phyloP scores from a whole-genome alignment of 2,113 vertebrate species.

The Sardina pilchardus region DNA sequence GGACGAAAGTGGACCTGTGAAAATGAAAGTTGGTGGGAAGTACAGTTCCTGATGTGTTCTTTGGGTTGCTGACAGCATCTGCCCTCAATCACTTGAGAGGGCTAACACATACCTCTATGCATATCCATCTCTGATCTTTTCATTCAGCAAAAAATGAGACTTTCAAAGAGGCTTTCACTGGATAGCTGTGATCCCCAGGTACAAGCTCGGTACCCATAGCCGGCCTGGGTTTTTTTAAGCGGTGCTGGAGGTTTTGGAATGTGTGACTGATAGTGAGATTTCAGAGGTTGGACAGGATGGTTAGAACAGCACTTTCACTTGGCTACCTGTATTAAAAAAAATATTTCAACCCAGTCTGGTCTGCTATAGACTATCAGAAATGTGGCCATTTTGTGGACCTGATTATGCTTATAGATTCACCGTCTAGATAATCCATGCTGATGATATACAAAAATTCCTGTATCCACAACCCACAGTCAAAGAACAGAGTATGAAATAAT shows the following conservation, averaged over 20 bases:
- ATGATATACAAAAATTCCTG: background rate
- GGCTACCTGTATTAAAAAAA: background rate
- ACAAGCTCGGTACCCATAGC: background rate
- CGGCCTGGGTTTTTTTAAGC: background rate
- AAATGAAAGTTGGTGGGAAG: conserved; percentile 47
- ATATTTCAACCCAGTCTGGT: background rate
- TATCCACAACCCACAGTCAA: background rate
- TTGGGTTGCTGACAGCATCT: conserved; percentile 41
- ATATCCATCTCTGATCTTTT: conserved; percentile 14
- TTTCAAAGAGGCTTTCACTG: conserved; percentile 10
- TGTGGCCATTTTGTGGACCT: conserved; percentile 1
- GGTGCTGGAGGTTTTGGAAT: background rate
- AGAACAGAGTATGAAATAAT: background rate
- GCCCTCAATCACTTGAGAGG: conserved; percentile 44
- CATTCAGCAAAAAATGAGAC: conserved; percentile 12
- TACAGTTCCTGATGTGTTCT: conserved; percentile 43
- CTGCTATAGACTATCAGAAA: background rate
- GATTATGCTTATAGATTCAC: background rate
- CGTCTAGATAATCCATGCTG: background rate
- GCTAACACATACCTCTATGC: background rate
- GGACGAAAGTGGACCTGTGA: conserved; percentile 46
- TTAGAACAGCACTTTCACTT: conserved; percentile 22
- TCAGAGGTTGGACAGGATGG: background rate
- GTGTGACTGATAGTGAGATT: background rate
- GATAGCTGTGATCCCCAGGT: background rate